Evolutionary conservation across 2,888 invertebrate species (phyloP).

Genomic region (Melanargia galathea): DNA sequence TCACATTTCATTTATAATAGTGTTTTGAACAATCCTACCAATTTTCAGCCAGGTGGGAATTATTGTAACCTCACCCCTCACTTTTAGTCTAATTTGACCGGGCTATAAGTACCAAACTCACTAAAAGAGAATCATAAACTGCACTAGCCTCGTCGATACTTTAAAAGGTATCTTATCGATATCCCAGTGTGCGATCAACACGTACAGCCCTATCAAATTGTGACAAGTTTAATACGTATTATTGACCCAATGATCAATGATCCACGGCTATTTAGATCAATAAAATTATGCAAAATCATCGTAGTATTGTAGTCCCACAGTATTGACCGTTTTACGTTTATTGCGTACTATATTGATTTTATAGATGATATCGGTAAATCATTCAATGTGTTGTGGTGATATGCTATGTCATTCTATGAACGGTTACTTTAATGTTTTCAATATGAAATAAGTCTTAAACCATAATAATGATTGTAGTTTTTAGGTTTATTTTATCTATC

Average conservation of each 20-base stretch:
- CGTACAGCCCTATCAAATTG: conserved; percentile 52
- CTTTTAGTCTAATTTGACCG: too few species aligned
- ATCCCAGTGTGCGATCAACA: conserved; percentile 36
- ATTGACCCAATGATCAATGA: conserved; percentile 78
- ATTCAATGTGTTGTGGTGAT: conserved; percentile 30
- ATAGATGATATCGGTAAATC: conserved; percentile 24
- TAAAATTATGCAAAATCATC: conserved; percentile 81
- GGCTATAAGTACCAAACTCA: too few species aligned
- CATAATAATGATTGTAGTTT: too few species aligned
- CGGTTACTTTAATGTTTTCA: conserved; percentile 31
- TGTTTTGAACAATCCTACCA: too few species aligned
- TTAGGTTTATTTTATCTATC: too few species aligned
- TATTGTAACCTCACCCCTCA: too few species aligned
- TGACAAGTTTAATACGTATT: conserved; percentile 70
- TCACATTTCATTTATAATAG: too few species aligned
- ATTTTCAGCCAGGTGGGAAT: too few species aligned
- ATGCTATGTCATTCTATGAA: conserved; percentile 48
- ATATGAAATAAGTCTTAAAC: too few species aligned
- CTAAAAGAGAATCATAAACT: too few species aligned
- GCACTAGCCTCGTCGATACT: too few species aligned
- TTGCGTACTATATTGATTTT: conserved; percentile 38
- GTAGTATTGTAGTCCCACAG: conserved; percentile 55
- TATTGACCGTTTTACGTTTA: conserved; percentile 66
- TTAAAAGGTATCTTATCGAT: conserved; percentile 25
- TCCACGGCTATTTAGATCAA: conserved; percentile 77